Base-by-base conservation (phyloP, 2,113 vertebrate species). In the Apistogramma diplotaenia region DNA sequence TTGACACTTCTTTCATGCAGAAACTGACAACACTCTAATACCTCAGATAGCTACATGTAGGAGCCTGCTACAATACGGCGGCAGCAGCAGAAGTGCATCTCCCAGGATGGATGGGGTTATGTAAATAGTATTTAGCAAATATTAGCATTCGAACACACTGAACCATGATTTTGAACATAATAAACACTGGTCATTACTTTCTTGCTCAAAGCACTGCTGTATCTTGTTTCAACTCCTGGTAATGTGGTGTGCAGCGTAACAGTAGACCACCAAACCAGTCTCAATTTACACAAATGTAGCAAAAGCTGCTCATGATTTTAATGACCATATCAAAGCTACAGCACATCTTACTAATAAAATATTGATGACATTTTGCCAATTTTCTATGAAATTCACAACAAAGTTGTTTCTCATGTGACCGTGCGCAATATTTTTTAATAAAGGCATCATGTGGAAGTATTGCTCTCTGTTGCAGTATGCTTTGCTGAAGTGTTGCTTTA, bases 381-480 rank as follows among this genome's bases (percentile, higher is more conserved):
- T 70, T 67, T 75, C 19, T 9, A 43, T 6, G 2, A 71, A 79
- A 73, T 54, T 61, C 46, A 56, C 16, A 71, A 49, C 49, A 58
- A 51, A 70, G 25, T 67, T 46, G 6, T 71, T 21, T 70, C 56
- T 56, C 2, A 2, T 27, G 57, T 8, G 15, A 31, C n/a, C 58
- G 29, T 79, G 19, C 31, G 29, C 37, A 12, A 35, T 13, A 70
- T 5, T 51, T 51, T 53, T 70, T 70, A 70, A 65, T 78, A 25
- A 71, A 76, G 60, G 11, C 4, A 13, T 46, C 6, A 56, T 35
- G 46, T 19, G 56, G 9, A 56, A 33, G 61, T 65, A 72, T 79
- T 82, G 35, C 51, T 16, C 56, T 79, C 8, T 79, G 21, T 80
- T 85, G 58, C 56, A 67, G 16, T 70, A 70, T 70, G 25, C 25